phyloP scores from a whole-genome alignment of 2,888 invertebrate species.

The Meta bourneti region DNA sequence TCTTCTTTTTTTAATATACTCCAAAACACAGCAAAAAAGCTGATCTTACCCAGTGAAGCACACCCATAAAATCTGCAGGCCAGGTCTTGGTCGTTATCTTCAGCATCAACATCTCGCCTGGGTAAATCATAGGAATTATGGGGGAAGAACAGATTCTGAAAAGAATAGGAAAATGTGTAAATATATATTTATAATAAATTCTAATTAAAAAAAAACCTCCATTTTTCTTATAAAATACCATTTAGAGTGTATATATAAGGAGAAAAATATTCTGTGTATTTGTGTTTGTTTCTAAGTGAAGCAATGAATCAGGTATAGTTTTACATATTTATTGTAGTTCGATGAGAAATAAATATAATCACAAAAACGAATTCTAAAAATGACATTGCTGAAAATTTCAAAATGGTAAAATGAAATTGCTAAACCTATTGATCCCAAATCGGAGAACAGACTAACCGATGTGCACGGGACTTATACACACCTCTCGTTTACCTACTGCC shows the following conservation, averaged over 20 bases:
- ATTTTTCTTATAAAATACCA: background rate
- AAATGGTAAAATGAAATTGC: too few relatives aligned
- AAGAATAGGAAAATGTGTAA: background rate
- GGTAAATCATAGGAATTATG: conserved; percentile 47
- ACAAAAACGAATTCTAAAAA: background rate
- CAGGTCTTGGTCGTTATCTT: conserved; percentile 9
- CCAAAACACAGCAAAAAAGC: too few relatives aligned
- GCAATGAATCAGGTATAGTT: too few relatives aligned
- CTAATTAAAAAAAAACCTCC: background rate
- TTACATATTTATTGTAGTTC: background rate
- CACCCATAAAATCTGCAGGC: conserved; percentile 67
- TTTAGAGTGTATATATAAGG: background rate
- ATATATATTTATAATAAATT: background rate
- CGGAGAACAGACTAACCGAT: too few relatives aligned
- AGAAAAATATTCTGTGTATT: too few relatives aligned
- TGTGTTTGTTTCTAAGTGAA: too few relatives aligned
- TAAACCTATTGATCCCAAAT: too few relatives aligned
- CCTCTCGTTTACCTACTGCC: too few relatives aligned
- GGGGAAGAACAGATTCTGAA: conserved; percentile 71
- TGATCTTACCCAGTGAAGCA: conserved; percentile 54
- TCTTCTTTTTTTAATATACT: too few relatives aligned
- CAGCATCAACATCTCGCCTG: background rate
- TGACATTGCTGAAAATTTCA: too few relatives aligned
- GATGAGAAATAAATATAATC: background rate
- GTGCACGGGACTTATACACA: too few relatives aligned